These are phyloP conservation scores for Drosophila atripex DNA, from an alignment of 2,888 invertebrate genomes.

Conservation along the genomic window DNA sequence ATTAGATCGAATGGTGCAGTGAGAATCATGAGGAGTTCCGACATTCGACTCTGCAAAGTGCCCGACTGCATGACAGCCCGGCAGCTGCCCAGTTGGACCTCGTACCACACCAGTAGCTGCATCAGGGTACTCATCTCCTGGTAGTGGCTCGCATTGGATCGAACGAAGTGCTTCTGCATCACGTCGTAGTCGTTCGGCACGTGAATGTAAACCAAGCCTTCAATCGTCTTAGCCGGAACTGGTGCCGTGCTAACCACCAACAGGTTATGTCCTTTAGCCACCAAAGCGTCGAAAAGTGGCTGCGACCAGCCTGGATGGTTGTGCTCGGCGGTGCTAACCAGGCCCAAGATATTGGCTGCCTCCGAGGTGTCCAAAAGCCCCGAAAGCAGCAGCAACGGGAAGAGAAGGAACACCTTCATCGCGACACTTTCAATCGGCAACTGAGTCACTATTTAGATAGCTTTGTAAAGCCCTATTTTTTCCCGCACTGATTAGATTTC, in stretches of 20 bases:
- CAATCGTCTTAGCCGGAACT: conserved; percentile 1
- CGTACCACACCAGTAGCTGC: conserved; percentile 67
- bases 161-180: conserved; percentile 47
- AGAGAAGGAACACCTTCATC: conserved; percentile 42
- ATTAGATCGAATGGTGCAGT: conserved; percentile 50
- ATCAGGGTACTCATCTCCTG: conserved; percentile 27
- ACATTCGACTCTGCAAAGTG: background rate
- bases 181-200: conserved; percentile 52
- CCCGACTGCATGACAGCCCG: conserved; percentile 24
- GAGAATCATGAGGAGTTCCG: background rate
- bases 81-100: conserved; percentile 57
- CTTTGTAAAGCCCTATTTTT: background rate
- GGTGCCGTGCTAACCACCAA: conserved; percentile 42
- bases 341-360: conserved; percentile 57
- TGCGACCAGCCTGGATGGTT: conserved; percentile 63
- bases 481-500: conserved; percentile 40
- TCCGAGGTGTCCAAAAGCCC: conserved; percentile 13
- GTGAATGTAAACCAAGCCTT: conserved; percentile 13
- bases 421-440: conserved; percentile 13
- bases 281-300: conserved; percentile 52
- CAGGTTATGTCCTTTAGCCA: conserved; percentile 53
- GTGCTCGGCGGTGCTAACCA: conserved; percentile 54
- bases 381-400: conserved; percentile 13
- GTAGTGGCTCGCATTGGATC: conserved; percentile 9
- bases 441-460: conserved; percentile 50